These are phyloP conservation scores for Rhamphomyia laevipes DNA, from an alignment of 2,888 invertebrate species.

Conservation along the genomic window DNA sequence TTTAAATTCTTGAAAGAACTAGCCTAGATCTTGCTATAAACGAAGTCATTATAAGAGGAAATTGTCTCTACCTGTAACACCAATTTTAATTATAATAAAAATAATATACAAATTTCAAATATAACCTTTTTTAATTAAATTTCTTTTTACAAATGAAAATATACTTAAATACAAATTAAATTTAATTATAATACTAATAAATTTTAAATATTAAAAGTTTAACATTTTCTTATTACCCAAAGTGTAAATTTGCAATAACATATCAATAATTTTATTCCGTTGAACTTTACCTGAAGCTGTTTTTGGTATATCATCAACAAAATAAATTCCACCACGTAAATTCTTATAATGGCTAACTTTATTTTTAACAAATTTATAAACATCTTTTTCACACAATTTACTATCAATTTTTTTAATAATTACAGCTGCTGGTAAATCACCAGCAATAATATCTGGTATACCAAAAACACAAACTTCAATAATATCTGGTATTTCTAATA, in stretches of 20 bases:
- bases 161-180: no score
- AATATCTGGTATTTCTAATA: conserved; percentile 14
- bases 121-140: no score
- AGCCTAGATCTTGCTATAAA: no score
- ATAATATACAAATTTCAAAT: no score
- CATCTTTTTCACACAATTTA: conserved; percentile 10
- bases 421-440: conserved; percentile 17
- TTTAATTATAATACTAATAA: no score
- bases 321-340: conserved; percentile 17
- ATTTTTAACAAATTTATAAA: conserved; percentile 13
- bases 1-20: no score
- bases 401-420: conserved; percentile 11
- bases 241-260: conserved; percentile 1
- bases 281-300: conserved; percentile 18
- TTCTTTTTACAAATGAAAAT: no score
- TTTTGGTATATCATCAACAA: conserved; percentile 15
- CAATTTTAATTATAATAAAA: no score
- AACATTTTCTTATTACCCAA: no score
- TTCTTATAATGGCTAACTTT: conserved; percentile 19
- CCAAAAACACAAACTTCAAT: conserved; percentile 17
- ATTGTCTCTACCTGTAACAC: no score
- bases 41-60: no score
- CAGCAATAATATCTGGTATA: conserved; percentile 14
- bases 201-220: no score
- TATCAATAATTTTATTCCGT: conserved; percentile 13